phyloP scores from a whole-genome alignment of 37 sponge, comb jelly and placozoan genomes.

The Ianthella basta region DNA sequence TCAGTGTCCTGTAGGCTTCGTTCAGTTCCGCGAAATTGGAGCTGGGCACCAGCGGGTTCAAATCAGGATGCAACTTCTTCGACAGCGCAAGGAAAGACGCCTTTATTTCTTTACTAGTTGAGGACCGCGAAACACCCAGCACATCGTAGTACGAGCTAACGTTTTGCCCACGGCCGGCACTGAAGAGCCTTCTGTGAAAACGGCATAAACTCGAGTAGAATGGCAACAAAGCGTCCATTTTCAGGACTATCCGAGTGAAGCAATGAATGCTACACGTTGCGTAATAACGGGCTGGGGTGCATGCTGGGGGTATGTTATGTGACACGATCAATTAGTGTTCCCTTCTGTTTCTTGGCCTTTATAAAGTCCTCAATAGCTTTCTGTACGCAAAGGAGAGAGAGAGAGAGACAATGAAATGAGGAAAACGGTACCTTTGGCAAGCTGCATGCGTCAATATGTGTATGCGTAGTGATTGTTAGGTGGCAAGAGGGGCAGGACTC shows the following conservation, averaged over 20 bases:
- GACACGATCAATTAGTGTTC: slow-evolving; percentile 81
- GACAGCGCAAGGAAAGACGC: slow-evolving; percentile 56
- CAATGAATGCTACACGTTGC: background rate
- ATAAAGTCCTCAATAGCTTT: slow-evolving; percentile 83
- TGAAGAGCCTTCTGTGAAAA: background rate
- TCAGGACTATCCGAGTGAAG: background rate
- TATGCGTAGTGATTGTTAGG: no score
- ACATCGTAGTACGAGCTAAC: slow-evolving; percentile 46
- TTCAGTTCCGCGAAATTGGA: slow-evolving; percentile 49
- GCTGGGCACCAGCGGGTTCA: slow-evolving; percentile 41
- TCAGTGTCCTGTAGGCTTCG: slow-evolving; percentile 62
- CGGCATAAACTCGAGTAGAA: background rate
- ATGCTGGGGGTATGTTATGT: background rate
- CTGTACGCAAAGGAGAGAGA: slow-evolving; percentile 30
- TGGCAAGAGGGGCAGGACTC: no score
- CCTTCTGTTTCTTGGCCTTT: slow-evolving; percentile 80
- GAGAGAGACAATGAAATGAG: background rate
- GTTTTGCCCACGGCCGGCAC: no score
- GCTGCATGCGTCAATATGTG: background rate
- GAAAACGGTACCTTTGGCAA: no score
- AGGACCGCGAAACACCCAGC: slow-evolving; percentile 45
- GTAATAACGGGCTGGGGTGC: background rate
- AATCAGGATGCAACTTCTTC: slow-evolving; percentile 67
- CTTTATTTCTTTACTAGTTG: slow-evolving; percentile 50
- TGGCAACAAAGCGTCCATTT: background rate